A percentile compares a stretch with the other conserved stretches of the same genome.
Evolutionary conservation across 2,113 vertebrate species (phyloP).

Genomic region (Ophthalmolycus amberensis): DNA sequence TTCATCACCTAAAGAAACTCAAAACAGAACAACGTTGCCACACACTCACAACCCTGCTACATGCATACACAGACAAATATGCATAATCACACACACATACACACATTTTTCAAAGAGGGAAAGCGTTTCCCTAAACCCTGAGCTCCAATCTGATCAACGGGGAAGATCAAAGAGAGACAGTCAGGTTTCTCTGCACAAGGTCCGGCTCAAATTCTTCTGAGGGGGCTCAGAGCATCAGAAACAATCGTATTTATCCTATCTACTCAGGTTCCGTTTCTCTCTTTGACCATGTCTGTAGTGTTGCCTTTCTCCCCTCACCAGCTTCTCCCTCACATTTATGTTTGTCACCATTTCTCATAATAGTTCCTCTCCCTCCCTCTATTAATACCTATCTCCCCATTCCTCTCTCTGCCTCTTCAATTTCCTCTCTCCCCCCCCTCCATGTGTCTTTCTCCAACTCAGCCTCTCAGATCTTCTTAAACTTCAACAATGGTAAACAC

Average conservation of each 20-base stretch:
- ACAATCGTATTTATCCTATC: constrained; percentile 47
- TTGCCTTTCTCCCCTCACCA: neutral
- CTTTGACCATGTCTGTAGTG: constrained; percentile 1
- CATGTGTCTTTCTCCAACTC: neutral
- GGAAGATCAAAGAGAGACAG: constrained; percentile 55
- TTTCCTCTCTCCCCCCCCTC: no score
- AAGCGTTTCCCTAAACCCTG: constrained; percentile 45
- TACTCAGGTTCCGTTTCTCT: constrained; percentile 14
- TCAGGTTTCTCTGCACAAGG: constrained; percentile 35
- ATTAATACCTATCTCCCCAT: neutral
- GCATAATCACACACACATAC: constrained; percentile 24
- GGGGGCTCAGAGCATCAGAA: constrained; percentile 24
- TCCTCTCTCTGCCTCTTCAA: neutral
- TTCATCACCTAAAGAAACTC: neutral
- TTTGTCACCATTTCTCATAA: neutral
- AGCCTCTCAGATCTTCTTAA: constrained; percentile 46
- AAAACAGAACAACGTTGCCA: constrained; percentile 3
- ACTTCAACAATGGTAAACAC: constrained; percentile 46
- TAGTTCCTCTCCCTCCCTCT: neutral
- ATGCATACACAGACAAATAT: constrained; percentile 26
- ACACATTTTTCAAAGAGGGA: constrained; percentile 27
- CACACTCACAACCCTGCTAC: neutral
- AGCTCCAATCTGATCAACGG: constrained; percentile 54
- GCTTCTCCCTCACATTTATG: neutral
- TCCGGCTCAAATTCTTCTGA: constrained; percentile 36